phyloP scores from a whole-genome alignment of 1,140 invertebrate species.

The Aphaenogaster floridana region DNA sequence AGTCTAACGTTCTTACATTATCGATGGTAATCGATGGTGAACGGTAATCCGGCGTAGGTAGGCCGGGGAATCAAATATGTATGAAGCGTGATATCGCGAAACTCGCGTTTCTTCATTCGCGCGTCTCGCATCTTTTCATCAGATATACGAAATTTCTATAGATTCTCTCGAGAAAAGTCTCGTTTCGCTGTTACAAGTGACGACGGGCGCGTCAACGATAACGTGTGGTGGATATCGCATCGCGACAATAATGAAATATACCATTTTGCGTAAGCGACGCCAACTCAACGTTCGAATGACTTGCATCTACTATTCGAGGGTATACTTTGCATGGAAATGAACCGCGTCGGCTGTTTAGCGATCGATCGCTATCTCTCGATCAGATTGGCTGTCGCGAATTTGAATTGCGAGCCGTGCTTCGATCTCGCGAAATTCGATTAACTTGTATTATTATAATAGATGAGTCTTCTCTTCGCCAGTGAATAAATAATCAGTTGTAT shows the following conservation, averaged over 20 bases:
- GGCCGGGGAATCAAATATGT: conserved; percentile 32
- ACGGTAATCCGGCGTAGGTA: not conserved
- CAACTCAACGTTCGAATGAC: conserved; percentile 70
- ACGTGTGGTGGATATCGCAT: too few species aligned
- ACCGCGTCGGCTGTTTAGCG: not conserved
- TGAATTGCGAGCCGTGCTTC: not conserved
- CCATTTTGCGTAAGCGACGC: conserved; percentile 13
- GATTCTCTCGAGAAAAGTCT: not conserved
- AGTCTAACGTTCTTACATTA: not conserved
- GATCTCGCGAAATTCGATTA: not conserved
- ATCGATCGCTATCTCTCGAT: not conserved
- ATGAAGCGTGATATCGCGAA: conserved; percentile 54
- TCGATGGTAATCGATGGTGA: conserved; percentile 7
- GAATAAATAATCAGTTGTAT: not conserved
- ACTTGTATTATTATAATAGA: not conserved
- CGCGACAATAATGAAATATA: not conserved
- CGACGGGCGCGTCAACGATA: not conserved
- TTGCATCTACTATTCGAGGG: conserved; percentile 69
- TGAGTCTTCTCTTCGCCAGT: too few species aligned
- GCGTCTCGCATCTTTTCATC: not conserved
- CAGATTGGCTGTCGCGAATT: not conserved
- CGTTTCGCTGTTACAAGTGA: not conserved
- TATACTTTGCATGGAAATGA: conserved; percentile 76
- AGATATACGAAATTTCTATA: not conserved
- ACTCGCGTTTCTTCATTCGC: not conserved